phyloP scores from a whole-genome alignment of 1,140 invertebrate species.

The Brachionus asplanchnoidis region DNA sequence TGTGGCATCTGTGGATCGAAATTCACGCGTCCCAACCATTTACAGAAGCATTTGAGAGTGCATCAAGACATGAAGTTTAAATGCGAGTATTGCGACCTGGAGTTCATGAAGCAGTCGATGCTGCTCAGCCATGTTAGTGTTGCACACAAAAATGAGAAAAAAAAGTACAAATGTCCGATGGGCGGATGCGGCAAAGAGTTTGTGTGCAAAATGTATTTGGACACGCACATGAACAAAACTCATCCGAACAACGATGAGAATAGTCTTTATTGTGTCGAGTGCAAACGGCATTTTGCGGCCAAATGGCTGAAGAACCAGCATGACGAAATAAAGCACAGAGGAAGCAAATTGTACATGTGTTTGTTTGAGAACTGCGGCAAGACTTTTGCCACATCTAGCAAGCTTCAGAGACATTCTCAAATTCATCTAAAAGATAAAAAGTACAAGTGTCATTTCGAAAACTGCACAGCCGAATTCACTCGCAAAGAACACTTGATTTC shows the following conservation, averaged over 20 bases:
- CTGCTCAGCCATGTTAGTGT: background rate
- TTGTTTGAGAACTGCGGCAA: constrained; percentile 22
- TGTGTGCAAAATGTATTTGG: background rate
- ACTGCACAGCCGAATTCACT: constrained; percentile 6
- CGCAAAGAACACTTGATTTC: constrained; percentile 1
- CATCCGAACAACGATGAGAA: background rate
- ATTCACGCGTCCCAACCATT: background rate
- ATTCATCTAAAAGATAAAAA: constrained; percentile 10
- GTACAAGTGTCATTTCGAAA: background rate
- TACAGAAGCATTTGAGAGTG: background rate
- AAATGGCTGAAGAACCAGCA: background rate
- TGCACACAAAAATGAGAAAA: background rate
- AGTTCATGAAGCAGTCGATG: constrained; percentile 18
- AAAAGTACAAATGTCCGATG: background rate
- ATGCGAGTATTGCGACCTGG: background rate
- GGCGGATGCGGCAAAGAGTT: background rate
- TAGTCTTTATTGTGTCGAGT: background rate
- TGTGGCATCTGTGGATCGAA: background rate
- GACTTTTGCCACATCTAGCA: background rate
- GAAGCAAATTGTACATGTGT: background rate
- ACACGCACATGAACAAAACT: background rate
- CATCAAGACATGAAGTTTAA: constrained; percentile 20
- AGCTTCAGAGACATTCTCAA: background rate
- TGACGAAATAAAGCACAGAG: constrained; percentile 20
- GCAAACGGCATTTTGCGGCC: background rate